Evolutionary conservation across 2,113 vertebrate species (phyloP).

Genomic region (Oryctolagus cuniculus): DNA sequence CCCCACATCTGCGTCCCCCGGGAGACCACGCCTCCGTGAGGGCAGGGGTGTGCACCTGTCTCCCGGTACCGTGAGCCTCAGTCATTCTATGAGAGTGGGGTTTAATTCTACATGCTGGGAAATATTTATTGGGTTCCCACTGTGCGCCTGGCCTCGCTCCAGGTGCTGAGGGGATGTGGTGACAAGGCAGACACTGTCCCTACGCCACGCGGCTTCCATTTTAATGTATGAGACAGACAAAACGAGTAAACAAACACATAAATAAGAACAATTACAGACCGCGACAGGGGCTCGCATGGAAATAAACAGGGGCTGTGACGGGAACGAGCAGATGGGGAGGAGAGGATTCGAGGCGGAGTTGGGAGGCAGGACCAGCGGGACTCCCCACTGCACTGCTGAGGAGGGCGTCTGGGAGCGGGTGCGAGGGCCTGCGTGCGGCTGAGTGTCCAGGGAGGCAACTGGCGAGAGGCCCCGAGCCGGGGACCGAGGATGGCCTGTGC

Average conservation of each 20-base stretch:
- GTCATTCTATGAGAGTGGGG: neutral
- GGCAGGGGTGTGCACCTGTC: neutral
- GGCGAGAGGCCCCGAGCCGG: neutral
- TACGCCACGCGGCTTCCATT: neutral
- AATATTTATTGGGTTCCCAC: neutral
- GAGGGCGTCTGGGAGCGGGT: neutral
- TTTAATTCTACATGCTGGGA: neutral
- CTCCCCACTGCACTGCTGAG: accelerated
- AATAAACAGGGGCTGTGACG: conserved; percentile 8
- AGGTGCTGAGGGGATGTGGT: neutral
- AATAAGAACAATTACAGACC: conserved; percentile 58
- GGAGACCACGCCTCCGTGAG: neutral
- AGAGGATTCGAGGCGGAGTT: neutral
- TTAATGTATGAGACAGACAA: conserved; percentile 11
- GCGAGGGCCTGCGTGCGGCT: accelerated
- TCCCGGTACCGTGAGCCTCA: neutral
- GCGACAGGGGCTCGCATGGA: conserved; percentile 38
- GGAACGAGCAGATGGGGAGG: conserved; percentile 31
- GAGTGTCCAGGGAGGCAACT: neutral
- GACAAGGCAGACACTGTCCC: neutral
- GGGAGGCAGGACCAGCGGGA: neutral
- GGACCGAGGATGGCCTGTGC: accelerated
- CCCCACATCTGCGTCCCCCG: neutral
- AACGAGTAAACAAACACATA: conserved; percentile 55
- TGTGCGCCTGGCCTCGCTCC: neutral